phyloP scores from a whole-genome alignment of 2,888 invertebrate species.

The Agrypnus murinus region DNA sequence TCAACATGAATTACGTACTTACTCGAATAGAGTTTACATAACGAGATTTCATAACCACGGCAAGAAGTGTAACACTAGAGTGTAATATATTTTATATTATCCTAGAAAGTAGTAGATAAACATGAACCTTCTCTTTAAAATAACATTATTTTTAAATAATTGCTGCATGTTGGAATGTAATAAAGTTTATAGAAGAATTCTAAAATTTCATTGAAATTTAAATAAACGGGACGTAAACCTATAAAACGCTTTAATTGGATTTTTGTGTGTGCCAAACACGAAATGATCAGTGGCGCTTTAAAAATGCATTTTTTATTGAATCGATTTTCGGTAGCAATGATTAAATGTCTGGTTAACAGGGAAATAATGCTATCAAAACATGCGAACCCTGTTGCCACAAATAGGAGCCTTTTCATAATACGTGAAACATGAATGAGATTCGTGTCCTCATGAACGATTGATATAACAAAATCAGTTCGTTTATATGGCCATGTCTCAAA shows the following conservation, averaged over 20 bases:
- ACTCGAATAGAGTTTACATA: too few relatives aligned
- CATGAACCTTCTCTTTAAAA: too few relatives aligned
- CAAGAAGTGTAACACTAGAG: too few relatives aligned
- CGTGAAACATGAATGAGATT: constrained; percentile 32
- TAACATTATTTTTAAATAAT: too few relatives aligned
- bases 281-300: background rate
- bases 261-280: background rate
- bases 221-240: too few relatives aligned
- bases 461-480: constrained; percentile 13
- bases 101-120: too few relatives aligned
- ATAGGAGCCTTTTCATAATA: constrained; percentile 32
- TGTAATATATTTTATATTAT: too few relatives aligned
- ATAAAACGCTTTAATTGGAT: background rate
- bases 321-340: constrained; percentile 29
- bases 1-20: too few relatives aligned
- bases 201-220: too few relatives aligned
- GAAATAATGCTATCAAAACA: constrained; percentile 35
- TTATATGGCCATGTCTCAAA: constrained; percentile 10
- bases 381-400: constrained; percentile 31
- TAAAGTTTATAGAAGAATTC: too few relatives aligned
- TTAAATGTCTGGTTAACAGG: constrained; percentile 36
- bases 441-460: constrained; percentile 21
- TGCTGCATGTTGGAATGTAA: too few relatives aligned
- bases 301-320: constrained; percentile 22
- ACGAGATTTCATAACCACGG: too few relatives aligned